phyloP scores from a whole-genome alignment of 2,113 vertebrate genomes.

The Bujurquina vittata region DNA sequence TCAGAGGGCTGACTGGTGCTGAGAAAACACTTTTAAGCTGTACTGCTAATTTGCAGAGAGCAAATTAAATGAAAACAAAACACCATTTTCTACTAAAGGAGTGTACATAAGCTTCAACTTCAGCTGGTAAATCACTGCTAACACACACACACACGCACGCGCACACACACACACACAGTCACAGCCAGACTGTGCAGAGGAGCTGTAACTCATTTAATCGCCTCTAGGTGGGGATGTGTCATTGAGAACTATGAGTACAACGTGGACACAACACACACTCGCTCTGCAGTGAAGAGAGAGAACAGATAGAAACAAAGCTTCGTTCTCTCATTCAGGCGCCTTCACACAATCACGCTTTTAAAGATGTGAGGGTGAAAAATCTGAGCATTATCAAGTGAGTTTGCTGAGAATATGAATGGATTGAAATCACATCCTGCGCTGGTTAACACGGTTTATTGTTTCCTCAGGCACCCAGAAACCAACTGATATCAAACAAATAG shows the following conservation, averaged over 20 bases:
- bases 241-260: not conserved
- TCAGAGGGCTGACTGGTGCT: not conserved
- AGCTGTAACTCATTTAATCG: not conserved
- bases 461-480: no score
- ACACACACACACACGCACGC: not conserved
- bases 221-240: conserved; percentile 17
- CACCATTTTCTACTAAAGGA: not conserved
- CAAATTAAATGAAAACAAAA: conserved; percentile 7
- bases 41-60: not conserved
- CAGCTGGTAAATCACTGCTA: not conserved
- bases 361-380: not conserved
- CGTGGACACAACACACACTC: not conserved
- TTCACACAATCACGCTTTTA: not conserved
- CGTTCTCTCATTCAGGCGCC: not conserved
- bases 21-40: not conserved
- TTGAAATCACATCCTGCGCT: not conserved
- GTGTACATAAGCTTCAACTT: not conserved
- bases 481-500: not conserved
- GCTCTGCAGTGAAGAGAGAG: not conserved
- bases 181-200: not conserved
- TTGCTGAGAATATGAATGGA: not conserved
- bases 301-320: not conserved
- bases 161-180: not conserved
- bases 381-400: not conserved
- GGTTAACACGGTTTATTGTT: not conserved